Evolutionary conservation across 1,140 invertebrate genomes (phyloP), one percentile per base, ranked within the genome.

Genomic region (Cyrtorhinus lividipennis): DNA sequence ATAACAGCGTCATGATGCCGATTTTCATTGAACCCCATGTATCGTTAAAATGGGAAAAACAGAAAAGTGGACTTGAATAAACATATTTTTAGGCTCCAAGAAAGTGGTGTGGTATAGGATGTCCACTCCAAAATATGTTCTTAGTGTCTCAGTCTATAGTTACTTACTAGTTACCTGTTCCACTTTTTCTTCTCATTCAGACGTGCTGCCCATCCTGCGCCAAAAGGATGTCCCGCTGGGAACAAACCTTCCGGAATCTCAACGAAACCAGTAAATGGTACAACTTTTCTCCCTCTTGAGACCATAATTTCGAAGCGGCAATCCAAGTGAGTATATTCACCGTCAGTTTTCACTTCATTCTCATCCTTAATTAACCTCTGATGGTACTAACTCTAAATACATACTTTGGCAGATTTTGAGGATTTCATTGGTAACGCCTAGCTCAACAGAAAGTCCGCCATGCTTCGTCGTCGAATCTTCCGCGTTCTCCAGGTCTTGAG

Each of bases 181-280:
- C n/a, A n/a, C n/a, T n/a, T n/a, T n/a, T n/a, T n/a, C n/a, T n/a
- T 44, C n/a, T 44, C n/a, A 44, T 53, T 56, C 1, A 56, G 57
- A 27, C 15, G 46, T 56, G 15, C 18, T 62, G 15, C 60, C 61
- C 22, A 20, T 63, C 2, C 56, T 66, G 22, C 63, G n/a, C n/a
- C n/a, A 63, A 3, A 53, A 61, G 45, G 27, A 61, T 18, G 56
- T 66, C 3, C 27, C 65, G 1, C 18, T 62, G 10, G 61, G 48
- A 25, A n/a, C n/a, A n/a, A 53, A 65, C n/a, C 53, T 65, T 1
- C n/a, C 63, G 1, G 56, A 59, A 10, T 63, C 60, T 12, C 61
- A 63, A 30, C 15, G 27, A 0, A 65, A 65, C 53, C 64, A 65
- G 20, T n/a, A 56, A 59, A 24, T 65, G 64, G 64, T 65, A 63